Evolutionary conservation across 2,888 invertebrate species (phyloP).

Genomic region (Atethmia centrago): DNA sequence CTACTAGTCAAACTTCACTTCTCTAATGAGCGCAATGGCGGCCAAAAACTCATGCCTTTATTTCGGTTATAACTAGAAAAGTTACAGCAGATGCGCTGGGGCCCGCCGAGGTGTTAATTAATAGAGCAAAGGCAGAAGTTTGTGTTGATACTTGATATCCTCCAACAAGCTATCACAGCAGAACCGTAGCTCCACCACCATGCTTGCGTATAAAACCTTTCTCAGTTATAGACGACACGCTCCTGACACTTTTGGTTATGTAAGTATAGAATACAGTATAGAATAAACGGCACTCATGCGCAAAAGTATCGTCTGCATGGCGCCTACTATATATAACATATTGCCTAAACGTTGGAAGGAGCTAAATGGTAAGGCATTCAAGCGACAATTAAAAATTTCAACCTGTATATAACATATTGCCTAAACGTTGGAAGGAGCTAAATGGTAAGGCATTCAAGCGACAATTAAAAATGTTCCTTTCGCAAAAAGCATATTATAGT

Average conservation of each 20-base stretch:
- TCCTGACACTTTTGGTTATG: not conserved
- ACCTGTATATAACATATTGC: no score
- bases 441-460: no score
- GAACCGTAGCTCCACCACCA: not conserved
- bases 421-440: no score
- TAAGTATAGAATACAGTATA: no score
- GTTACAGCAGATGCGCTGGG: conserved; percentile 21
- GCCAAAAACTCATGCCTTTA: conserved; percentile 34
- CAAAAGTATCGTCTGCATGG: no score
- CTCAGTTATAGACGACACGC: not conserved
- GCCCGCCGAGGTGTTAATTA: conserved; percentile 44
- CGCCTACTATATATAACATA: no score
- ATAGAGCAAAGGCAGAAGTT: conserved; percentile 32
- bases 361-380: no score
- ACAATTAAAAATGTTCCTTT: no score
- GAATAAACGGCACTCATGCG: no score
- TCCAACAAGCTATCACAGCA: not conserved
- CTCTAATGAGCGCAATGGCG: conserved; percentile 34
- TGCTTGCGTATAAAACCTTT: not conserved
- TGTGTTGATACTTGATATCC: conserved; percentile 13
- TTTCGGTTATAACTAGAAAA: conserved; percentile 36
- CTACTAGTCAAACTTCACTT: conserved; percentile 15
- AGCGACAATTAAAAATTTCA: no score
- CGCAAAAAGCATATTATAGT: no score
- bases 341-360: no score